phyloP scores from a whole-genome alignment of 2,113 vertebrate species.

The Mesoclemmys tuberculata region DNA sequence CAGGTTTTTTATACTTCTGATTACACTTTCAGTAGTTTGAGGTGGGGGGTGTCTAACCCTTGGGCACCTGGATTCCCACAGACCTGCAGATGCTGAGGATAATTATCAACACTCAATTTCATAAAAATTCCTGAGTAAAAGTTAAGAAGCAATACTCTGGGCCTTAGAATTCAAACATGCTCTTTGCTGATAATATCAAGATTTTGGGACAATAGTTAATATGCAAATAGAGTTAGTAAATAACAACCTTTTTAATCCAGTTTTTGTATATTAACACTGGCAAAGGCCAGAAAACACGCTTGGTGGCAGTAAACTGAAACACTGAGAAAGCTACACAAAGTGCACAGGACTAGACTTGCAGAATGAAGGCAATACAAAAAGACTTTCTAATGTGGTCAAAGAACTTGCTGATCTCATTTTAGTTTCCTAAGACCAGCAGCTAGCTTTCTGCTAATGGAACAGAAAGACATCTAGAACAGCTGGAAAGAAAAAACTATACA shows the following conservation, averaged over 20 bases:
- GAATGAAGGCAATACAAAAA: not conserved
- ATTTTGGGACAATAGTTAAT: not conserved
- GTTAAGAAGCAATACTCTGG: not conserved
- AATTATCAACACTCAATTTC: not conserved
- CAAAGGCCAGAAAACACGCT: not conserved
- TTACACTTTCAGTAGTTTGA: not conserved
- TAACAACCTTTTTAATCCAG: too few species aligned
- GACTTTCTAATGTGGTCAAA: not conserved
- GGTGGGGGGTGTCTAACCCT: not conserved
- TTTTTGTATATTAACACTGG: not conserved
- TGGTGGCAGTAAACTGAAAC: not conserved
- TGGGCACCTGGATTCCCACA: not conserved
- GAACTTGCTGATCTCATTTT: not conserved
- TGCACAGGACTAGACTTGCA: not conserved
- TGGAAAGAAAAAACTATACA: slow-evolving; percentile 28
- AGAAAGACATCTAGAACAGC: slow-evolving; percentile 32
- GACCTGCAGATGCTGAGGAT: not conserved
- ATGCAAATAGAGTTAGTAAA: too few species aligned
- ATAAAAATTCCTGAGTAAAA: not conserved
- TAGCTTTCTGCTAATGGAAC: slow-evolving; percentile 26
- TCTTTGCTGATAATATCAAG: not conserved
- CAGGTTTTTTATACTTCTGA: not conserved
- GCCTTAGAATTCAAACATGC: not conserved
- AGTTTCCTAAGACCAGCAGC: not conserved
- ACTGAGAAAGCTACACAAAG: not conserved